A percentile compares a stretch with the other conserved stretches of the same genome.
Evolutionary conservation across 2,888 invertebrate species (phyloP).

Genomic region (Physocephala rufipes): DNA sequence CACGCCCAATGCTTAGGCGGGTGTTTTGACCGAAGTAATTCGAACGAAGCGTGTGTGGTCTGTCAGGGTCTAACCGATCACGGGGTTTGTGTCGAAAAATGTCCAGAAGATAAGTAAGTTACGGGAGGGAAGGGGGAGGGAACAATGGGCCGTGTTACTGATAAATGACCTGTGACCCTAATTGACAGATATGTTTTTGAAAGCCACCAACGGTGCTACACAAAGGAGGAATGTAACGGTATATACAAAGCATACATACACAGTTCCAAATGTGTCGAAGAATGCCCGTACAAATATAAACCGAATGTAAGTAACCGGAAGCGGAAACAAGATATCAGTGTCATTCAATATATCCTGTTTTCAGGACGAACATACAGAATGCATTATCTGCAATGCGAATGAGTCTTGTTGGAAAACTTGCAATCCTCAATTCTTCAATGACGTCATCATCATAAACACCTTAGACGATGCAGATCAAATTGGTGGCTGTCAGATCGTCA

Average conservation of each 20-base stretch:
- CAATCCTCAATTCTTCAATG: slow-evolving; percentile 34
- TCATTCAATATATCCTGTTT: neutral
- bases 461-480: slow-evolving; percentile 74
- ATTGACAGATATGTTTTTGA: slow-evolving; percentile 51
- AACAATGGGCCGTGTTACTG: neutral
- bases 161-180: slow-evolving; percentile 28
- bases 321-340: neutral
- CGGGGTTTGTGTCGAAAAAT: slow-evolving; percentile 71
- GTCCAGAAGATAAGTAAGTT: slow-evolving; percentile 74
- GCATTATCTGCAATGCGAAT: slow-evolving; percentile 37
- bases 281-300: slow-evolving; percentile 52
- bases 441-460: slow-evolving; percentile 68
- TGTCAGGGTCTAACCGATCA: slow-evolving; percentile 72
- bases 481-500: slow-evolving; percentile 80
- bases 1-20: slow-evolving; percentile 83
- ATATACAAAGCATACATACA: slow-evolving; percentile 51
- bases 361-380: slow-evolving; percentile 27
- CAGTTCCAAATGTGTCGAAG: slow-evolving; percentile 47
- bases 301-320: slow-evolving; percentile 42
- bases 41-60: slow-evolving; percentile 70
- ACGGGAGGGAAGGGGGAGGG: neutral
- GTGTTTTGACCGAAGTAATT: slow-evolving; percentile 68
- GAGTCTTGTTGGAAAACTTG: slow-evolving; percentile 52
- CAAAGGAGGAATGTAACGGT: slow-evolving; percentile 72
- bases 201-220: slow-evolving; percentile 72